Base-by-base conservation (phyloP, 2,113 vertebrate genomes). In the Meleagris gallopavo region DNA sequence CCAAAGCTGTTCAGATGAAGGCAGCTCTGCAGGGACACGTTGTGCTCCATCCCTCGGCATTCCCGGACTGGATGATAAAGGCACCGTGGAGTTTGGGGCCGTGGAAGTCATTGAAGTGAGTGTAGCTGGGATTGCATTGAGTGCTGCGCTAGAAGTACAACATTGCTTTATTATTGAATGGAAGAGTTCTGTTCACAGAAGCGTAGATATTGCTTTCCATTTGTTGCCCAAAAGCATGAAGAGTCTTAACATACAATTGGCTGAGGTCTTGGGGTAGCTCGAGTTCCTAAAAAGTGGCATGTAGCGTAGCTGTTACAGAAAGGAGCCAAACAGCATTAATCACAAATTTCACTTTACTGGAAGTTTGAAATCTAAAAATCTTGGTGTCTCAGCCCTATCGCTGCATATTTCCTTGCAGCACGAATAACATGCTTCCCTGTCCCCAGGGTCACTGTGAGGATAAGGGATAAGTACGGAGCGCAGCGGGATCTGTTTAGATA, bases 11-110 rank as follows among this genome's bases (percentile, higher is more conserved):
- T 94, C 81, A 34, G 45, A 69, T 93, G 79, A 94, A 73, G 85
- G 77, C 80, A 93, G 72, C 66, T 96, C 69, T 91, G 58, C 50
- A 81, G 75, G 71, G 46, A 22, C 40, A 60, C 3, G 0, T 21
- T 22, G 14, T 55, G 50, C 36, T 73, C 14, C 43, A 32, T 88
- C 10, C 41, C 82, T 71, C 36, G 54, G 77, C 74, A 89, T 38
- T 86, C 70, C 70, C 57, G 87, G 88, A 76, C 32, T 52, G 90
- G 83, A 71, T 91, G 80, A 77, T 86, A 82, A 83, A 90, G 83
- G 62, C 32, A 13, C 50, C 3, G 3, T 93, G 85, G 46, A 89
- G 74, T 89, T 84, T 94, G 83, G 71, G 85, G 50, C 81, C 29
- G 7, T 58, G 79, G 86, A 93, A 93, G 90, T 84, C 25, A n/a